Conservation (phyloP, 2,888 invertebrate species). For the Amblyjoppa fuscipennis region DNA sequence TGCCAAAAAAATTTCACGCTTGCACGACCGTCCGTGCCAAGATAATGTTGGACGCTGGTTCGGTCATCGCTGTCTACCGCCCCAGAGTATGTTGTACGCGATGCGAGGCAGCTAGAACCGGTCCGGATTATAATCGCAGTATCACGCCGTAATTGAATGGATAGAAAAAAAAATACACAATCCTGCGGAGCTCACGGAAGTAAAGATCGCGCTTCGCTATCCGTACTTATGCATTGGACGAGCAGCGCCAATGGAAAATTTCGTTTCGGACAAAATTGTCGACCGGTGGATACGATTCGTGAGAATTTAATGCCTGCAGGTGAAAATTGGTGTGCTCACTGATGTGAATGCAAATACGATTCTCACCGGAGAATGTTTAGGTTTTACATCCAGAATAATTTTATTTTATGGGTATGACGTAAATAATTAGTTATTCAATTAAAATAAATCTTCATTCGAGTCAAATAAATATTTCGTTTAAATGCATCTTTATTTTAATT, state of each 20-base stretch:
- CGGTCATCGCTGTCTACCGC: conserved; percentile 4
- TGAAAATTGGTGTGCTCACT: not conserved
- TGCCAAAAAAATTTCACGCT: conserved; percentile 21
- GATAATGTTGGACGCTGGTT: conserved; percentile 14
- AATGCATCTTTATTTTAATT: no score
- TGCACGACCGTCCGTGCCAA: conserved; percentile 13
- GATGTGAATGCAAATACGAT: not conserved
- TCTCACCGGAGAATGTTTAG: not conserved
- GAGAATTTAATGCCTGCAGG: not conserved
- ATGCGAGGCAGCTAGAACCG: conserved; percentile 10
- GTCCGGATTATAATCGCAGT: not conserved
- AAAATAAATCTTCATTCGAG: no score
- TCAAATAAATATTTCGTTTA: no score
- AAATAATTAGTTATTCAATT: no score
- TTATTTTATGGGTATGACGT: no score
- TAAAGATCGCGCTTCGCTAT: not conserved
- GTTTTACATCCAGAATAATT: not conserved
- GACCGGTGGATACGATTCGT: not conserved
- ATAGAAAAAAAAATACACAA: conserved; percentile 3
- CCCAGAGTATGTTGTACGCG: not conserved
- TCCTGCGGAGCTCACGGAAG: not conserved
- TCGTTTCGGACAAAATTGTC: not conserved
- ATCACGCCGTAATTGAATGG: not conserved
- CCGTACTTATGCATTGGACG: not conserved
- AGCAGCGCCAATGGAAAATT: not conserved